Percentiles rank a stretch among this genome's conserved stretches.
Evolutionary conservation across 2,888 invertebrate species (phyloP).

Genomic region (Ischnura elegans): DNA sequence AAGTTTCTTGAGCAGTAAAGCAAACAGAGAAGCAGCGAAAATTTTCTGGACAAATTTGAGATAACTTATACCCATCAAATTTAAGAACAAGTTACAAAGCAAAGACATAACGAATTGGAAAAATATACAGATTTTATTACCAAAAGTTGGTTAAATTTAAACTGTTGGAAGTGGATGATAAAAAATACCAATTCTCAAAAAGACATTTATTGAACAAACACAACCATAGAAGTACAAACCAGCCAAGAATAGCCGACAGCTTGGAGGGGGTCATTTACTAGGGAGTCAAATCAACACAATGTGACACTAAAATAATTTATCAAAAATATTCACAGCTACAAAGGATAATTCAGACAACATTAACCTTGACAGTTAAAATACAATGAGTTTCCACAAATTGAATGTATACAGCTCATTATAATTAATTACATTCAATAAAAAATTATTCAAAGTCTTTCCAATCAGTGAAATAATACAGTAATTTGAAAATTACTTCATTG

Average conservation of each 20-base stretch:
- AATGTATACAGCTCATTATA: background rate
- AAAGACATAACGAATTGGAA: no score
- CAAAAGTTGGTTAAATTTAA: no score
- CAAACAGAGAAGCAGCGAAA: no score
- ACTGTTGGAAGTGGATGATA: background rate
- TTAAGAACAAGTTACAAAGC: no score
- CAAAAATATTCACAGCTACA: conserved; percentile 56
- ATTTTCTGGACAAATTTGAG: no score
- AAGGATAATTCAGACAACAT: background rate
- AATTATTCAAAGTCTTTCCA: background rate
- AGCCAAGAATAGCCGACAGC: background rate
- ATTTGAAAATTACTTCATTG: no score
- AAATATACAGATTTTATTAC: no score
- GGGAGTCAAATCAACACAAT: background rate
- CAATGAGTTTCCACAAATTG: background rate
- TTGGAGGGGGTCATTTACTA: background rate
- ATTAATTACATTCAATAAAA: background rate
- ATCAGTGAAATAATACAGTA: background rate
- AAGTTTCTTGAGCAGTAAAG: no score
- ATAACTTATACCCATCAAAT: no score
- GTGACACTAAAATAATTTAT: conserved; percentile 63
- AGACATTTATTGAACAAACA: conserved; percentile 13
- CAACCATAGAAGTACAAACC: background rate
- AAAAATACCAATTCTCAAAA: background rate
- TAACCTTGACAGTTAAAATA: background rate